Percentiles rank a stretch among this genome's conserved stretches.
phyloP scores from a whole-genome alignment of 2,797 vertebrate species.

The Periparus ater region DNA sequence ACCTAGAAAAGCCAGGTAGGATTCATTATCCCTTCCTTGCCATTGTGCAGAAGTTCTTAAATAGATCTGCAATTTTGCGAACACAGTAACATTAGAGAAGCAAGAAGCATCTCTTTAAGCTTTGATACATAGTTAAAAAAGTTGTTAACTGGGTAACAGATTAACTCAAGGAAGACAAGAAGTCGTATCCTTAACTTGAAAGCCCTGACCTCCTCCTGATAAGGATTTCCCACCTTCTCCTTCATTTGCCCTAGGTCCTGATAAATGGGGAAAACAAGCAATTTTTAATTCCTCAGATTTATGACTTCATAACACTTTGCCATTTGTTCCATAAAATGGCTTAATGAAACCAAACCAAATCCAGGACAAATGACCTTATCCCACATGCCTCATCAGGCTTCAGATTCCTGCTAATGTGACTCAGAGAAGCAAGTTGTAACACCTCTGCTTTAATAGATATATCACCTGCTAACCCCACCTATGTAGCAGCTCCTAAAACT shows the following conservation, averaged over 20 bases:
- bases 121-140: background rate
- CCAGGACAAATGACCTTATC: conserved; percentile 48
- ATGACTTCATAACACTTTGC: background rate
- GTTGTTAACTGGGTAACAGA: background rate
- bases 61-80: background rate
- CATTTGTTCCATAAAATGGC: background rate
- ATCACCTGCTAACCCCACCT: conserved; percentile 28
- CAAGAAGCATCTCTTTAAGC: background rate
- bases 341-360: conserved; percentile 14
- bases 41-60: background rate
- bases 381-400: conserved; percentile 1
- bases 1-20: background rate
- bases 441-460: background rate
- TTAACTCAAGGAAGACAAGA: background rate
- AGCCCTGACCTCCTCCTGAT: background rate
- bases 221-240: background rate
- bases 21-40: background rate
- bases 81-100: background rate
- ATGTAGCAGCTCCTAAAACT: background rate
- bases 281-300: background rate
- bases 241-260: background rate
- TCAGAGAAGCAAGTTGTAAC: conserved; percentile 36
- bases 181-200: background rate
- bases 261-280: background rate
- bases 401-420: background rate